phyloP scores from a whole-genome alignment of 2,888 invertebrate species.

The Heliconius cydno region DNA sequence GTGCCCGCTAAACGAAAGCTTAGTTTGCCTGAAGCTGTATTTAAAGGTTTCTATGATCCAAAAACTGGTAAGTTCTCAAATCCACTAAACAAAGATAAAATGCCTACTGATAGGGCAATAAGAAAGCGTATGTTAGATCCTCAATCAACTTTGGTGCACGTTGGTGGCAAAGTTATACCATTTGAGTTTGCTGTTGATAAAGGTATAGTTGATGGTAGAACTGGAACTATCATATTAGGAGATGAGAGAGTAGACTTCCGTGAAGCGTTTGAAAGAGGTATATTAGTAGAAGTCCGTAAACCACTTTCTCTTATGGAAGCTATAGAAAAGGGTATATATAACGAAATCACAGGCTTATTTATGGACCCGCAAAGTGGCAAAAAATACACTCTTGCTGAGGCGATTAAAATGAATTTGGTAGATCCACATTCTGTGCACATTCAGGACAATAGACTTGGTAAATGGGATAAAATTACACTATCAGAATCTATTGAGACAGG shows the following conservation, averaged over 20 bases:
- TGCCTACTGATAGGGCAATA: conserved; percentile 92
- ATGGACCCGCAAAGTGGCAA: conserved; percentile 91
- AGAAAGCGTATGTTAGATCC: conserved; percentile 93
- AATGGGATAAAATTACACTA: conserved; percentile 90
- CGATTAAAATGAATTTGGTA: conserved; percentile 90
- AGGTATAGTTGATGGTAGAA: conserved; percentile 89
- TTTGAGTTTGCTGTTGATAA: conserved; percentile 92
- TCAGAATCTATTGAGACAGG: conserved; percentile 90
- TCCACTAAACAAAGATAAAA: conserved; percentile 89
- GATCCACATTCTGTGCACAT: conserved; percentile 93
- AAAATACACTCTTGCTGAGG: conserved; percentile 91
- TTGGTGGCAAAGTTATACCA: conserved; percentile 91
- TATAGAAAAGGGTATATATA: conserved; percentile 90
- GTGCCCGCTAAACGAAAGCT: conserved; percentile 92
- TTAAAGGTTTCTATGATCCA: conserved; percentile 94
- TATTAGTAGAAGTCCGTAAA: conserved; percentile 91
- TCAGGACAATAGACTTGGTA: conserved; percentile 89
- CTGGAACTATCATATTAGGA: conserved; percentile 86
- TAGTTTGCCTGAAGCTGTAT: conserved; percentile 94
- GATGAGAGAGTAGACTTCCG: conserved; percentile 89
- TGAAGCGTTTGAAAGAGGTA: conserved; percentile 93
- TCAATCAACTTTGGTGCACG: conserved; percentile 92
- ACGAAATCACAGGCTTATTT: conserved; percentile 90
- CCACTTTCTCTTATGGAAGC: conserved; percentile 93
- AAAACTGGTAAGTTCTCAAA: conserved; percentile 92